Base-by-base conservation (phyloP, 2,113 vertebrate genomes). In the Gorsachius goisagi region DNA sequence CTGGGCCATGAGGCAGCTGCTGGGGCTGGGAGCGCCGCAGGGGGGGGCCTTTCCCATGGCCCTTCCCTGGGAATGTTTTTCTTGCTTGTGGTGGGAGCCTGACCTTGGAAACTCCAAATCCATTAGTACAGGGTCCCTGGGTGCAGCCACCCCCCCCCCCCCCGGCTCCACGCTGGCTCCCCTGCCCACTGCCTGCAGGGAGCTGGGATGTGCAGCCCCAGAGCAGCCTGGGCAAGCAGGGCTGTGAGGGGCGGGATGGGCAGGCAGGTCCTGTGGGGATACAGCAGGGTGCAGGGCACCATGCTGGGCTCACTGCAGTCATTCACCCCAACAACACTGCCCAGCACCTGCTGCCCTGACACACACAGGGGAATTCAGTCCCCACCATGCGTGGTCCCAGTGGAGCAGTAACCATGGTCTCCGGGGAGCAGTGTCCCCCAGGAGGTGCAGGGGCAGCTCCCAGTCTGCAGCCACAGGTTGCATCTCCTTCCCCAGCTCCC, bases 21-120 rank as follows among this genome's bases (percentile, higher is more conserved):
- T 93, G 85, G 63, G 81, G 66, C 82, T 89, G 95, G 47, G 73
- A 96, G 93, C 2, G 1, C 66, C 4, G 6, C 30, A 1, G 69
- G 56, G 56, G 84, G 92, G 83, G 47, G 0, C 49, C 76, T 88
- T 97, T 96, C 93, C 97, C 92, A 96, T 84, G 89, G 95, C 77
- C 93, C 89, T 92, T 92, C 58, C 79, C 93, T 91, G 94, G 92
- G 91, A 94, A 96, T 93, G 85, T 97, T 95, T 94, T 95, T 88
- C 90, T 90, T 86, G 89, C 67, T 95, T 3, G 11, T 9, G 12
- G 81, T 86, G 93, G 69, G 92, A 96, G 89, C 95, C 76, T 94
- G 91, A 96, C 93, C 95, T 93, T 88, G 58, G 85, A 63, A 83
- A 80, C 86, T 93, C 69, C 87, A 75, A 73, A 77, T 78, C 89